Base-by-base conservation (phyloP, 2,888 invertebrate genomes). In the Teleiodes luculella region DNA sequence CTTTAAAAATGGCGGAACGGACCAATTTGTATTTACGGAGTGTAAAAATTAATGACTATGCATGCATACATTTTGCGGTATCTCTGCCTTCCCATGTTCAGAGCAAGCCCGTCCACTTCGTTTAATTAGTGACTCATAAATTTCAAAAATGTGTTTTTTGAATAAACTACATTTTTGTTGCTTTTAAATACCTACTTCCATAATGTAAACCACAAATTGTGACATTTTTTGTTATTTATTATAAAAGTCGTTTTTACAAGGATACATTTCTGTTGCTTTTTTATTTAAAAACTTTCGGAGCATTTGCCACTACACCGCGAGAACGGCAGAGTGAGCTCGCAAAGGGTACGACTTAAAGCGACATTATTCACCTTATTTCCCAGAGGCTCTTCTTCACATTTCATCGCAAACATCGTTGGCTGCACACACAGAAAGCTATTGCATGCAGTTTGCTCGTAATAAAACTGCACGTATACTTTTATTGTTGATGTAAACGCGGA, bases 311-410 rank as follows among this genome's bases (percentile, higher is more conserved):
- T 18, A 18, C 39, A 41, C 18, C 39, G 39, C 39, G 18, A 11
- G 20, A 41, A 41, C 20, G 39, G 39, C 18, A 20, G 20, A 41
- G 39, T 8, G 1, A 10, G 3, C 39, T 37, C 36, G 13, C 39
- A 62, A 60, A 56, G 56, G 57, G 51, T 46, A 47, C 50, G 51
- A 45, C 52, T 48, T 48, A 48, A 54, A 56, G 60, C 51, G 68
- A 72, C 72, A 74, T 74, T 77, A 78, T 76, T 71, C 69, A 69
- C 73, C 66, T 75, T 78, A 78, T 78, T 78, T 76, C 74, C 74
- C 77, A 67, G 54, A 61, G 69, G 73, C 56, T 65, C 56, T 58
- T 61, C 64, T 62, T 67, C 69, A 74, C 74, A 71, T 73, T 72
- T 67, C 70, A 59, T 63, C 63, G 66, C 65, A 61, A 60, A 62